A percentile compares a stretch with the other conserved stretches of the same genome.
Evolutionary conservation across 1,140 invertebrate species (phyloP).

Genomic region (Diprion similis): DNA sequence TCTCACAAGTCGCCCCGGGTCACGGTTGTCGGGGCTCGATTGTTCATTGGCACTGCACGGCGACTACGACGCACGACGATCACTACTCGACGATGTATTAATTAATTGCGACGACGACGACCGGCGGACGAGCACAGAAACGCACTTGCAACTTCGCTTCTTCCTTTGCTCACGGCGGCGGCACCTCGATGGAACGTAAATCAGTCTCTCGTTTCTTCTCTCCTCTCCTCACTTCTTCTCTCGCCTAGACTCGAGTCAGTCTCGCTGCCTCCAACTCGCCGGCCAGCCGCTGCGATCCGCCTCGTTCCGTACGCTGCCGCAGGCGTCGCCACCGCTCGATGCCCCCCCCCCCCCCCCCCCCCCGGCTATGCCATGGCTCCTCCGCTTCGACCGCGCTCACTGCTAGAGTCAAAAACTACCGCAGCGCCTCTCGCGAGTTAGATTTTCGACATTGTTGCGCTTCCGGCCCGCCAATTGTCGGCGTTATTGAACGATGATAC

Average conservation of each 20-base stretch:
- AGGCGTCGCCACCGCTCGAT: background rate
- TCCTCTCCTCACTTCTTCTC: background rate
- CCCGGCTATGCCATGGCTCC: background rate
- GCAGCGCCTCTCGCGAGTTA: no score
- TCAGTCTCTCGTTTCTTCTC: background rate
- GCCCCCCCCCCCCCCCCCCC: background rate
- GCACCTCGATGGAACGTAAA: background rate
- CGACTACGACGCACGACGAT: no score
- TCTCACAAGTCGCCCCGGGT: no score
- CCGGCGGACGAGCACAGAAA: no score
- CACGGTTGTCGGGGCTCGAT: no score
- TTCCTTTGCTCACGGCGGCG: no score
- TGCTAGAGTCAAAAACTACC: background rate
- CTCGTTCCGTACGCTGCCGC: background rate
- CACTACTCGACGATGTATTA: no score
- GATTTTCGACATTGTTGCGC: background rate
- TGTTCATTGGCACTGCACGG: no score
- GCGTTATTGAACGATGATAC: background rate
- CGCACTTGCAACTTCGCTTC: no score
- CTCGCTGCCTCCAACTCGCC: background rate
- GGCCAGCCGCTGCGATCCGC: background rate
- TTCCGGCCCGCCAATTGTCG: background rate
- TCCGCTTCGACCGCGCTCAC: background rate
- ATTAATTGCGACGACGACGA: no score
- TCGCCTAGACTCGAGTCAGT: background rate